phyloP scores from a whole-genome alignment of 2,888 invertebrate species.

The Pristionchus mayeri region DNA sequence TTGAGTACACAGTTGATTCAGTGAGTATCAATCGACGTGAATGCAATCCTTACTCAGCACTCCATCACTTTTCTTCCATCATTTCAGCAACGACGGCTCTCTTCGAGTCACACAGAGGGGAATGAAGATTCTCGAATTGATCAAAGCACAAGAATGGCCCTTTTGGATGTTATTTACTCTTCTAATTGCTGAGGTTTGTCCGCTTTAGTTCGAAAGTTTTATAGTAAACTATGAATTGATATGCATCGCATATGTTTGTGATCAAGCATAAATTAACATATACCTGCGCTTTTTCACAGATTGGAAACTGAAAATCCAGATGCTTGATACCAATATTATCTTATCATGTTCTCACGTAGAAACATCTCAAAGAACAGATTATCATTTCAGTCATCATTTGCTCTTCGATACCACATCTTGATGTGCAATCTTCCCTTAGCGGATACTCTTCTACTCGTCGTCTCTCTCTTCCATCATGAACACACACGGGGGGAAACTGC shows the following conservation, averaged over 20 bases:
- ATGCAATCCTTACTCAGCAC: not conserved
- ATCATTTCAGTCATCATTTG: conserved; percentile 48
- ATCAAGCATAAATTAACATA: too few relatives aligned
- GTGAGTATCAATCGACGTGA: not conserved
- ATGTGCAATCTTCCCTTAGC: conserved; percentile 51
- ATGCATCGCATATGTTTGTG: too few relatives aligned
- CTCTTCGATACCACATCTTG: conserved; percentile 31
- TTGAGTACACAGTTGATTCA: not conserved
- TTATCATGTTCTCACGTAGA: too few relatives aligned
- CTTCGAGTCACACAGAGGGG: not conserved
- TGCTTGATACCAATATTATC: too few relatives aligned
- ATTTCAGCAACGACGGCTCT: not conserved
- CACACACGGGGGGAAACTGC: conserved; percentile 38
- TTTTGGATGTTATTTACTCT: conserved; percentile 49
- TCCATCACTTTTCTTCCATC: not conserved
- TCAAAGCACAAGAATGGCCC: conserved; percentile 40
- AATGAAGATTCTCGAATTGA: not conserved
- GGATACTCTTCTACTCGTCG: conserved; percentile 52
- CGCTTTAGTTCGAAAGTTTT: too few relatives aligned
- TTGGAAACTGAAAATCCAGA: too few relatives aligned
- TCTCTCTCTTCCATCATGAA: conserved; percentile 48
- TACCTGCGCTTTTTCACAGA: too few relatives aligned
- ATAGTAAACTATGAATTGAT: too few relatives aligned
- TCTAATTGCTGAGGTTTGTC: conserved; percentile 48
- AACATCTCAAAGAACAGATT: not conserved